These are phyloP conservation scores for Morphnarchus princeps DNA, from an alignment of 2,113 vertebrate species.

Conservation along the genomic window DNA sequence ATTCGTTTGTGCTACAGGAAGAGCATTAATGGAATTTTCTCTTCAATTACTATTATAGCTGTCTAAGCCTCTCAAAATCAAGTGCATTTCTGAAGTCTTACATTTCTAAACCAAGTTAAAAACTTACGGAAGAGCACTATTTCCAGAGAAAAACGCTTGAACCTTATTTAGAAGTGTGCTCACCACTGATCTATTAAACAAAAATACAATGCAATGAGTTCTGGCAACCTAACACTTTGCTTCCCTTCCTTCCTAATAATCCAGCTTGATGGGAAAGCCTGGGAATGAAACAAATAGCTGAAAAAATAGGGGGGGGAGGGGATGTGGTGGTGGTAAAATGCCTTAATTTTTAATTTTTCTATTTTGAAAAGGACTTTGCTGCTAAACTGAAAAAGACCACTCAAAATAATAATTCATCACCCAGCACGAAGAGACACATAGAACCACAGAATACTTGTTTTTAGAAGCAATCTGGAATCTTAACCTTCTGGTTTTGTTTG, in stretches of 20 bases:
- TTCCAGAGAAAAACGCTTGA: neutral
- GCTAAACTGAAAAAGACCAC: neutral
- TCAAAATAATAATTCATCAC: neutral
- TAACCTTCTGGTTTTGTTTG: neutral
- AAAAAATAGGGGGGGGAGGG: fast-evolving
- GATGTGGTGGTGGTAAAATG: neutral
- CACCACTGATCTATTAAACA: neutral
- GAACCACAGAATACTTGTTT: neutral
- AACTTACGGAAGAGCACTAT: neutral
- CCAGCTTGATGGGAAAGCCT: neutral
- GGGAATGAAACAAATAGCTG: neutral
- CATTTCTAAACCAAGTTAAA: neutral
- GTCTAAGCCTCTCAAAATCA: neutral
- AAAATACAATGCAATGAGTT: neutral
- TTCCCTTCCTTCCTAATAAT: neutral
- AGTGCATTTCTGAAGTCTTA: neutral
- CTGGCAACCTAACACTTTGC: neutral
- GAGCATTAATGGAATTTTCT: neutral
- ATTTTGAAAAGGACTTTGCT: neutral
- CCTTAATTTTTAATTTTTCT: neutral
- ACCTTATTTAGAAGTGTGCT: neutral
- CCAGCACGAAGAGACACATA: neutral
- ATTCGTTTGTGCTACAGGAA: neutral
- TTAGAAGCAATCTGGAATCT: neutral
- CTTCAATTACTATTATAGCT: neutral